Evolutionary conservation across 2,797 vertebrate species (phyloP).

Genomic region (Gambusia yucatana): DNA sequence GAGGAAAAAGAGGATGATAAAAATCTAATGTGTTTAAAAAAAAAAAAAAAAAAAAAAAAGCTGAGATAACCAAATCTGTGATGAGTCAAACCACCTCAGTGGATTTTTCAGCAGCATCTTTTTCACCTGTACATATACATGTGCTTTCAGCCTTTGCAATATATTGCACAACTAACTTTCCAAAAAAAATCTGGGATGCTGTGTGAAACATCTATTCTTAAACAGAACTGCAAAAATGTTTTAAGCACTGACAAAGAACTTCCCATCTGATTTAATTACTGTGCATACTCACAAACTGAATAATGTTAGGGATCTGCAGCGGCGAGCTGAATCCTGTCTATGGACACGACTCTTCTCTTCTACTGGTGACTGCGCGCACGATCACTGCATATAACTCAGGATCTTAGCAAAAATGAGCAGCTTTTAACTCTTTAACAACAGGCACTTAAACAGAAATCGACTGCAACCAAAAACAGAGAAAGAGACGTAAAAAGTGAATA

Average conservation of each 20-base stretch:
- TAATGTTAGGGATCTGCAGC: neutral
- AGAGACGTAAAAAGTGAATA: neutral
- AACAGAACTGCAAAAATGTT: neutral
- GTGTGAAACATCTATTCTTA: neutral
- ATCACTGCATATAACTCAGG: neutral
- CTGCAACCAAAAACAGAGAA: neutral
- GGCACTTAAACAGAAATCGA: neutral
- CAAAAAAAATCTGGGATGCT: neutral
- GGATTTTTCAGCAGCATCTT: constrained; percentile 6
- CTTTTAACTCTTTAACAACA: neutral
- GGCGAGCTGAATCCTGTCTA: neutral
- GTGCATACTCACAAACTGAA: neutral
- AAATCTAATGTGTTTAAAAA: neutral
- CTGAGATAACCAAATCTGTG: constrained; percentile 2
- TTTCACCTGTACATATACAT: neutral
- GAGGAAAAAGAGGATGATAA: neutral
- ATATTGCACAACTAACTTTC: neutral
- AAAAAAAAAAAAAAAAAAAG: neutral
- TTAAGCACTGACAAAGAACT: neutral
- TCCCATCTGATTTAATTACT: neutral
- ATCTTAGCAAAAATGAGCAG: neutral
- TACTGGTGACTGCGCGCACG: neutral
- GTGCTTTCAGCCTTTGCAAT: neutral
- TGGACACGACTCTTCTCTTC: neutral
- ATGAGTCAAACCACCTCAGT: constrained; percentile 5